Evolutionary conservation across 2,797 vertebrate genomes (phyloP).

Genomic region (Microhierax caerulescens): DNA sequence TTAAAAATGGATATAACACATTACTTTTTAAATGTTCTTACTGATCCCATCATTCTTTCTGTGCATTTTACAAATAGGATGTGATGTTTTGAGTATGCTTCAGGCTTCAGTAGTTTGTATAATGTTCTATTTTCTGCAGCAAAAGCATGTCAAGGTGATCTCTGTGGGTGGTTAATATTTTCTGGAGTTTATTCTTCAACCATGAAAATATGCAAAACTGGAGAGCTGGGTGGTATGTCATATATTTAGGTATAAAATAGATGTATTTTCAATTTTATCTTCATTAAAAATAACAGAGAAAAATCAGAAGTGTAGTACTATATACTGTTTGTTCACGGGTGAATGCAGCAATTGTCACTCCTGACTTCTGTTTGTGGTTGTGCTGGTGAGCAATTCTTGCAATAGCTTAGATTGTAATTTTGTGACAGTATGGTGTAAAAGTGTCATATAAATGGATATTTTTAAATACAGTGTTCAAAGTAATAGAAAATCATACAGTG

Average conservation of each 20-base stretch:
- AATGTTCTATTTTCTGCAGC: slow-evolving; percentile 72
- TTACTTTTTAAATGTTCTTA: slow-evolving; percentile 56
- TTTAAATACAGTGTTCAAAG: neutral
- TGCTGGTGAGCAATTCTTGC: neutral
- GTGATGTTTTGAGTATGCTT: slow-evolving; percentile 74
- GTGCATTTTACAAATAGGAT: slow-evolving; percentile 69
- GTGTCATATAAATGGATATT: neutral
- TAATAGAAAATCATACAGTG: neutral
- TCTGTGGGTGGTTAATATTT: slow-evolving; percentile 74
- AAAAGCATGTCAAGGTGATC: slow-evolving; percentile 75
- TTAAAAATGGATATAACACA: slow-evolving; percentile 17
- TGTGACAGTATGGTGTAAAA: neutral
- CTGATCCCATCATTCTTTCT: slow-evolving; percentile 55
- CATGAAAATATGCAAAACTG: slow-evolving; percentile 68
- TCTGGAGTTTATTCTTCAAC: slow-evolving; percentile 63
- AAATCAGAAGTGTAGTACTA: neutral
- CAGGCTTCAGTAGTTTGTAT: slow-evolving; percentile 70
- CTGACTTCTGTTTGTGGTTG: slow-evolving; percentile 1
- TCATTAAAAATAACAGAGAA: neutral
- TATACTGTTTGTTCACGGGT: neutral
- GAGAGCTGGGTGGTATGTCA: slow-evolving; percentile 38
- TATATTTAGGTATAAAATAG: neutral
- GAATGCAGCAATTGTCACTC: neutral
- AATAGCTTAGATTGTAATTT: neutral
- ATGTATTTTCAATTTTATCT: neutral